Conservation (phyloP, 2,797 vertebrate genomes). For the Orestias chungarensis region DNA sequence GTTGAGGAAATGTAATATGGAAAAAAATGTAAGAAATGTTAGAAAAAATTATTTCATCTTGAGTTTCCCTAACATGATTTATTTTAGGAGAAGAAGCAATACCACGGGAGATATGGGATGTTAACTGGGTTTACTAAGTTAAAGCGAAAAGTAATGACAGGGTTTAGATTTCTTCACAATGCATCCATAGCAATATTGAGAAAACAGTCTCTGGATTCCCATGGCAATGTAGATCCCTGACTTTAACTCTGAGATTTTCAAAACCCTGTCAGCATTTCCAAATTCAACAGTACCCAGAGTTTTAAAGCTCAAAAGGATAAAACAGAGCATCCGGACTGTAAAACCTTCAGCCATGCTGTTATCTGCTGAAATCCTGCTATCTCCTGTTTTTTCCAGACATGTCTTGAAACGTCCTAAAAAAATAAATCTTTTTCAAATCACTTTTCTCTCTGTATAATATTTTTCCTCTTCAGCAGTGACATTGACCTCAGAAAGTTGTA, state of each 20-base stretch:
- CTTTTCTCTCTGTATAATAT: no score
- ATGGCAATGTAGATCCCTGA: not conserved
- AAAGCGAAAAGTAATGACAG: not conserved
- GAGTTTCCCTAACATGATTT: not conserved
- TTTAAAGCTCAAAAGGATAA: constrained; percentile 4
- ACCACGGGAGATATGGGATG: not conserved
- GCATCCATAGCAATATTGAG: not conserved
- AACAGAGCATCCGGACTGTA: not conserved
- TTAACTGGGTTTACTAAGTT: not conserved
- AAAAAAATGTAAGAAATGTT: not conserved
- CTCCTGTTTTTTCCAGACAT: not conserved
- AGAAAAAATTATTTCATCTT: not conserved
- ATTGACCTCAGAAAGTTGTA: no score
- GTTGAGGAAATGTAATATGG: not conserved
- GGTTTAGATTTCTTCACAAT: not conserved
- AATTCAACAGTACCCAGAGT: not conserved
- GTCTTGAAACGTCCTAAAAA: not conserved
- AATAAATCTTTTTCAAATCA: not conserved
- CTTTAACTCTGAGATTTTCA: not conserved
- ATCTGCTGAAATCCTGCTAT: not conserved
- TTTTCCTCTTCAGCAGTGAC: no score
- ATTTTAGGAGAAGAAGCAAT: not conserved
- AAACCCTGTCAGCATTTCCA: constrained; percentile 2
- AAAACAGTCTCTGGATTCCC: not conserved
- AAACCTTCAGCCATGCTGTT: not conserved